Evolutionary conservation across 2,888 invertebrate genomes (phyloP), one percentile per base, ranked within the genome.

Genomic region (Tinea semifulvella): DNA sequence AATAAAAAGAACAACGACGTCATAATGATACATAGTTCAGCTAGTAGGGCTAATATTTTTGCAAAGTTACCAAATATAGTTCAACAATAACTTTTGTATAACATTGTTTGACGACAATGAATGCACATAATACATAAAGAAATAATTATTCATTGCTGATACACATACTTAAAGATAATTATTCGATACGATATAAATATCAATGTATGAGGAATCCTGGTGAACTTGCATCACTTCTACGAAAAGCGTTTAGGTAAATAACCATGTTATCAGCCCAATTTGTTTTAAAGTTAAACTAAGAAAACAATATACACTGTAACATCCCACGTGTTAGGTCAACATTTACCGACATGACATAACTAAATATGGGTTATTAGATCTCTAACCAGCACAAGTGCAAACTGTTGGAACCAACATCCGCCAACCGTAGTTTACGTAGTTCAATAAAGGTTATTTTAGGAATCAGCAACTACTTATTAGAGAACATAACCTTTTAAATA

Each of bases 311-410:
- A 59, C 66, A 57, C 61, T 56, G 63, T 54, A 66, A 68, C 66
- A 59, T 56, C 56, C 50, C 60, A 63, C 10, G 19, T 20, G 16
- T 19, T 18, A 43, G 11, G 27, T 19, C 46, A 46, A 46, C 25
- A 42, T 46, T 31, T 64, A 56, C 66, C 64, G 63, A 58, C 54
- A 58, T 68, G 67, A 69, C 63, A 68, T 68, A 71, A 71, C 57
- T 66, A 70, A 72, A 73, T 69, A 71, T 55, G 51, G 60, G 58
- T 65, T 68, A 66, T 63, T 61, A 58, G 59, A 67, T 61, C 60
- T 56, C 47, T 52, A 56, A 55, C 51, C 52, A 53, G 53, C 56
- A 55, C 56, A 52, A 53, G 53, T 52, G 51, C 40, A 40, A 50
- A 48, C 50, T 50, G n/a, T 40, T 20, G 22, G 52, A 56, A 53